Conservation (phyloP, 2,888 invertebrate genomes). For the Fissipunctia ypsillon region DNA sequence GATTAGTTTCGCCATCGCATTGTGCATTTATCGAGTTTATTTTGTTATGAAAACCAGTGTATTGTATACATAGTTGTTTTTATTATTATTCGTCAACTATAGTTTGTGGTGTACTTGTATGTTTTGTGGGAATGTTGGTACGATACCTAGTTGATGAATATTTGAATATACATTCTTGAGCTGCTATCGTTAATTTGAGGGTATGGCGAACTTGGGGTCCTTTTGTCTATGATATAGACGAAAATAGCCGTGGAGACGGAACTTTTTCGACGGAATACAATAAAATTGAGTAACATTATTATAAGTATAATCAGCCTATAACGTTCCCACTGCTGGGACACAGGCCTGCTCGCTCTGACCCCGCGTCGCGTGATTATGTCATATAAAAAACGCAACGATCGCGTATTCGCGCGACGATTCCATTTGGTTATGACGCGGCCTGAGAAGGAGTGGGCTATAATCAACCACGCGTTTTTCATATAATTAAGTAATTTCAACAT, state of each 20-base stretch:
- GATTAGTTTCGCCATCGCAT: slow-evolving; percentile 60
- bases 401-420: too few species aligned
- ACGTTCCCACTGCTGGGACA: not conserved
- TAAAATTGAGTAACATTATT: not conserved
- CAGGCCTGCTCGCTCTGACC: not conserved
- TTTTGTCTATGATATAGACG: slow-evolving; percentile 5
- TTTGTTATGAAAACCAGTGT: slow-evolving; percentile 49
- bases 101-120: slow-evolving; percentile 62
- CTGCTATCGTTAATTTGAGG: slow-evolving; percentile 2
- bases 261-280: not conserved
- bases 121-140: slow-evolving; percentile 59
- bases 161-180: slow-evolving; percentile 4
- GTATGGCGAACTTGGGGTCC: too few species aligned
- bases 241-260: not conserved
- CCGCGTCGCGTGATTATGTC: too few species aligned
- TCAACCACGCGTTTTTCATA: too few species aligned
- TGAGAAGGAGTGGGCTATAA: not conserved
- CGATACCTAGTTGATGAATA: not conserved
- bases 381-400: too few species aligned
- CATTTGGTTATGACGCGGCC: too few species aligned
- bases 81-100: slow-evolving; percentile 45
- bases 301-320: not conserved
- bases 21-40: slow-evolving; percentile 65
- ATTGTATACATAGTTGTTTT: slow-evolving; percentile 53
- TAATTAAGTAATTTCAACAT: not conserved